phyloP scores from a whole-genome alignment of 2,113 vertebrate genomes.

The Agelaius tricolor region DNA sequence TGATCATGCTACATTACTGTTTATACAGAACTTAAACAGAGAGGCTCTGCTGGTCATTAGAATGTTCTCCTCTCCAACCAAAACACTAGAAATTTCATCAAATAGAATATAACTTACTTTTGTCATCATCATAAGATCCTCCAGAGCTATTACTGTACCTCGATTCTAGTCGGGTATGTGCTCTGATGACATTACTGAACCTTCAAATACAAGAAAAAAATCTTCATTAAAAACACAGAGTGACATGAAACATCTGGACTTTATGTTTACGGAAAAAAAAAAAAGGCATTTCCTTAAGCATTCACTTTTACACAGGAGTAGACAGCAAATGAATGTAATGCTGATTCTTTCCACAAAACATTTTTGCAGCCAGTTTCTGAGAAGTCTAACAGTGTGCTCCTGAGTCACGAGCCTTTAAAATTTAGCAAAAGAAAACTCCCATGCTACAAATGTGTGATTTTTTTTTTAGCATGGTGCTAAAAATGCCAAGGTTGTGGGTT shows the following conservation, averaged over 20 bases:
- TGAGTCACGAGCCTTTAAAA: not conserved
- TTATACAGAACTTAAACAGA: not conserved
- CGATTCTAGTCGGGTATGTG: constrained; percentile 96
- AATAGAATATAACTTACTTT: constrained; percentile 80
- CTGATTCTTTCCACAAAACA: not conserved
- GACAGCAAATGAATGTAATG: not conserved
- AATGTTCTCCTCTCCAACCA: not conserved
- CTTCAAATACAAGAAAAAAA: constrained; percentile 67
- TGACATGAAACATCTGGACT: not conserved
- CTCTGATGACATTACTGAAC: constrained; percentile 86
- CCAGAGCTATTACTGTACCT: constrained; percentile 98
- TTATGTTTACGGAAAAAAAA: not conserved
- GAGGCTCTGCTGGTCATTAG: not conserved
- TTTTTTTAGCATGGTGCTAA: not conserved
- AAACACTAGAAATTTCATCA: not conserved
- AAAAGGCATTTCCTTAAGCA: not conserved
- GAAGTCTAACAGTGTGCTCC: not conserved
- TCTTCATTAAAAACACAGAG: not conserved
- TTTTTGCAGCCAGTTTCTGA: not conserved
- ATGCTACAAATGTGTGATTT: not conserved
- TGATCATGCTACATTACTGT: not conserved
- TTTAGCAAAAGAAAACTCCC: not conserved
- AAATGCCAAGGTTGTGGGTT: not conserved
- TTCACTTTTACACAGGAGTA: not conserved
- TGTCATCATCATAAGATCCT: constrained; percentile 97